These are phyloP conservation scores for Volucella zonaria DNA, from an alignment of 2,888 invertebrate genomes.

Conservation along the genomic window DNA sequence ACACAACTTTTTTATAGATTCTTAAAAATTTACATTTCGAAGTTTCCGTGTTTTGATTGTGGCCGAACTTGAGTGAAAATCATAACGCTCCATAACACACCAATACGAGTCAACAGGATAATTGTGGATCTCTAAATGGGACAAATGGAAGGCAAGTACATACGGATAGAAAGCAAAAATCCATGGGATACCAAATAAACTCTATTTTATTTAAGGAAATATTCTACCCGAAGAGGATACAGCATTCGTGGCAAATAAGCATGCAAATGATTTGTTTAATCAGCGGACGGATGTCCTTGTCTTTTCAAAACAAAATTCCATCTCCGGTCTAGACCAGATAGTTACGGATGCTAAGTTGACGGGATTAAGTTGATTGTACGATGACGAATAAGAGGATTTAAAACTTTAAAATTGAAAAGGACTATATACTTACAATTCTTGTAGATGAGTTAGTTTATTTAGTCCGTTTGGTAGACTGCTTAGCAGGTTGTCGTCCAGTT, in stretches of 20 bases:
- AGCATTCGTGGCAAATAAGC: no score
- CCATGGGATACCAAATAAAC: neutral
- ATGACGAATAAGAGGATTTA: no score
- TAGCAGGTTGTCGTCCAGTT: constrained; percentile 90
- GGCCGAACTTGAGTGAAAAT: constrained; percentile 11
- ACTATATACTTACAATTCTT: constrained; percentile 90
- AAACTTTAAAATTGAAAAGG: no score
- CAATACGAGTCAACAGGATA: constrained; percentile 48
- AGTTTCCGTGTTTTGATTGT: constrained; percentile 51
- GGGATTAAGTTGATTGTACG: no score
- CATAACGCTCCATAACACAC: constrained; percentile 26
- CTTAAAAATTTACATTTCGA: constrained; percentile 12
- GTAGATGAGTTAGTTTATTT: constrained; percentile 88
- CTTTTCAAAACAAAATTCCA: no score
- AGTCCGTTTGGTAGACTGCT: constrained; percentile 90
- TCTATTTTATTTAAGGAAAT: neutral
- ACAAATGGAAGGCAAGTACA: neutral
- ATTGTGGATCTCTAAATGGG: constrained; percentile 16
- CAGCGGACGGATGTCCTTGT: no score
- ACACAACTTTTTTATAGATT: constrained; percentile 5
- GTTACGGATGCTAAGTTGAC: neutral
- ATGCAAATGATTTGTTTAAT: no score
- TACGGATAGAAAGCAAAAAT: neutral
- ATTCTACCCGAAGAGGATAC: no score
- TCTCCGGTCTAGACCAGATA: neutral